Base-by-base conservation (phyloP, 2,888 invertebrate genomes). In the Tubulanus polymorphus region DNA sequence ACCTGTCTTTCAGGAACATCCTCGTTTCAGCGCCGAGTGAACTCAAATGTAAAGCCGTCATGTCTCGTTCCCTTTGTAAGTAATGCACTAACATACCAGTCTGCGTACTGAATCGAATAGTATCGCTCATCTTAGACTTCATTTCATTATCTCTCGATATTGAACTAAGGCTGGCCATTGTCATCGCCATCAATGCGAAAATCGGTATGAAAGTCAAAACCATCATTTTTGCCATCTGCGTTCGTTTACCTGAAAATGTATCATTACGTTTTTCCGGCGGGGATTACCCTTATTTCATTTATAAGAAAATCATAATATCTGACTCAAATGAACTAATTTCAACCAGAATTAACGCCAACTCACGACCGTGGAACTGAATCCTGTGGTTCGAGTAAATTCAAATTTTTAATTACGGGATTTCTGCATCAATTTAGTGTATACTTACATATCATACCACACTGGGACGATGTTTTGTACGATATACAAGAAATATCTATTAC, bases 1-100 rank as follows among this genome's bases (percentile, higher is more conserved):
- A 41, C 41, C 41, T 41, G 23, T 66, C 59, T 3, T 67, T 49
- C 6, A 72, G 63, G 45, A 67, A 65, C 27, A 60, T 59, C 41
- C 70, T 71, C 3, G 71, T 70, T 55, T 70, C 70, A 45, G 67
- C 66, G 28, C 69, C 62, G 26, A 69, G 64, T n/a, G 63, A 62
- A 55, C 70, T 71, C 20, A 71, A 63, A 52, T 72, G 69, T 23
- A 72, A 65, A 51, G 71, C 71, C 53, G 69, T 71, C 61, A 68
- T 68, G 57, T 71, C 71, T 1, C 71, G 65, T 52, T 72, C 72
- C 20, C 64, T 56, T 59, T 71, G 69, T 26, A 69, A 56, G 45
- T 58, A 55, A 28, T 66, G 65, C 28, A 69, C 62, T 3, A 65
- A 48, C 45, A 54, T 52, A 0, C 66, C 67, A 3, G 65, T 55